Conservation (phyloP, 1,140 invertebrate species). For the Periplaneta americana region DNA sequence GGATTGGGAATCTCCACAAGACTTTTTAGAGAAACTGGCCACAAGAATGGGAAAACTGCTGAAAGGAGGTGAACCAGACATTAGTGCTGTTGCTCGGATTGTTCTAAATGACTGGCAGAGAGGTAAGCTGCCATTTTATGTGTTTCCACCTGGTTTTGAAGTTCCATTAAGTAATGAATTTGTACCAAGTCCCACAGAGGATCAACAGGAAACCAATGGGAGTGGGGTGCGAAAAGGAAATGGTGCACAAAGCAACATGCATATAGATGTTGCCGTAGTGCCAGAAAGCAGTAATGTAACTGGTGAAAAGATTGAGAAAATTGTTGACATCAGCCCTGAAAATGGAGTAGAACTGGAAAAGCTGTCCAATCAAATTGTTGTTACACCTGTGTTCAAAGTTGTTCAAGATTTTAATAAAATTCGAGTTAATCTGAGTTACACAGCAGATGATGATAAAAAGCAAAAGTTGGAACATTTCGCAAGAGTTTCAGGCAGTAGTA, state of each 20-base stretch:
- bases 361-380: neutral
- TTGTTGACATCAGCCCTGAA: constrained; percentile 20
- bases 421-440: constrained; percentile 63
- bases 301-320: constrained; percentile 18
- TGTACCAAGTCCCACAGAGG: constrained; percentile 9
- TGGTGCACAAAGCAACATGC: constrained; percentile 25
- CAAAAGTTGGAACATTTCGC: neutral
- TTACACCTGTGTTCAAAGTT: constrained; percentile 38
- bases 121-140: constrained; percentile 94
- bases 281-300: constrained; percentile 7
- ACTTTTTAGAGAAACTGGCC: constrained; percentile 92
- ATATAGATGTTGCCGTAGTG: constrained; percentile 1
- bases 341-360: constrained; percentile 30
- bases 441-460: constrained; percentile 57
- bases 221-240: constrained; percentile 16
- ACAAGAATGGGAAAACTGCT: constrained; percentile 81
- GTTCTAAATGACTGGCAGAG: constrained; percentile 98
- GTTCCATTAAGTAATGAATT: constrained; percentile 43
- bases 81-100: constrained; percentile 84
- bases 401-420: constrained; percentile 79
- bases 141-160: constrained; percentile 74
- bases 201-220: constrained; percentile 22
- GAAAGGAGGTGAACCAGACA: constrained; percentile 95
- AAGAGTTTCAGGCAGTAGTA: neutral
- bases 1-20: constrained; percentile 69